Evolutionary conservation across 2,797 vertebrate species (phyloP).

Genomic region (Microctenopoma lineatum): DNA sequence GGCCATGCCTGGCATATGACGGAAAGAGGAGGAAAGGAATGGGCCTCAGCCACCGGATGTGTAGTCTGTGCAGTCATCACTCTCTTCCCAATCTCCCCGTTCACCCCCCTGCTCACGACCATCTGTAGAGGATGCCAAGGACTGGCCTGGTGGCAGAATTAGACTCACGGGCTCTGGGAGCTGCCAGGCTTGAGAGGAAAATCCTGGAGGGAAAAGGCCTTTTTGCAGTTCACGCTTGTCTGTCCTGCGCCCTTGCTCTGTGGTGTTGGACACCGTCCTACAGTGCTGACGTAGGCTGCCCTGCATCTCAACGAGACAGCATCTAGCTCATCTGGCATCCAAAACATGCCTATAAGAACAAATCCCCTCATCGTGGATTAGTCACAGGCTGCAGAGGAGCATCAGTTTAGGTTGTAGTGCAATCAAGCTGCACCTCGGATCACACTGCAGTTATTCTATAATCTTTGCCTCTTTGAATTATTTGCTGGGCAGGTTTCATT

Average conservation of each 20-base stretch:
- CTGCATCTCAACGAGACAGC: slow-evolving; percentile 71
- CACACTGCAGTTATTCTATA: slow-evolving; percentile 16
- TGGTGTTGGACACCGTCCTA: slow-evolving; percentile 65
- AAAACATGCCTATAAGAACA: slow-evolving; percentile 54
- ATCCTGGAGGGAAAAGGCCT: slow-evolving; percentile 73
- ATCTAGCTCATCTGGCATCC: slow-evolving; percentile 67
- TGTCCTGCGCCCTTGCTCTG: slow-evolving; percentile 65
- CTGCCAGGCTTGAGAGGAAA: slow-evolving; percentile 75
- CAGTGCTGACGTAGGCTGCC: slow-evolving; percentile 67
- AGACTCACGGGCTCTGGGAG: slow-evolving; percentile 59
- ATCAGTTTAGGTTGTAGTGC: slow-evolving; percentile 7
- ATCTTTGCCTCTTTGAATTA: slow-evolving; percentile 23
- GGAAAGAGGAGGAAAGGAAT: slow-evolving; percentile 52
- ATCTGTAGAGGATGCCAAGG: slow-evolving; percentile 84
- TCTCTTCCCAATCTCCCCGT: slow-evolving; percentile 76
- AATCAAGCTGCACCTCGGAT: slow-evolving; percentile 13
- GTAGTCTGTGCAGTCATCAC: slow-evolving; percentile 78
- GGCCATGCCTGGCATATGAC: slow-evolving; percentile 59
- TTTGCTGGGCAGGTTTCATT: slow-evolving; percentile 27
- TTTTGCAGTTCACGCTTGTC: slow-evolving; percentile 68
- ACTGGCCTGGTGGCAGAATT: slow-evolving; percentile 75
- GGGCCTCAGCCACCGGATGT: slow-evolving; percentile 76
- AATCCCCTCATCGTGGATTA: slow-evolving; percentile 52
- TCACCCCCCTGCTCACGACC: slow-evolving; percentile 71
- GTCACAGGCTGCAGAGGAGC: slow-evolving; percentile 33